These are phyloP conservation scores for Exocentrus adspersus DNA, from an alignment of 2,888 invertebrate genomes.

Conservation along the genomic window DNA sequence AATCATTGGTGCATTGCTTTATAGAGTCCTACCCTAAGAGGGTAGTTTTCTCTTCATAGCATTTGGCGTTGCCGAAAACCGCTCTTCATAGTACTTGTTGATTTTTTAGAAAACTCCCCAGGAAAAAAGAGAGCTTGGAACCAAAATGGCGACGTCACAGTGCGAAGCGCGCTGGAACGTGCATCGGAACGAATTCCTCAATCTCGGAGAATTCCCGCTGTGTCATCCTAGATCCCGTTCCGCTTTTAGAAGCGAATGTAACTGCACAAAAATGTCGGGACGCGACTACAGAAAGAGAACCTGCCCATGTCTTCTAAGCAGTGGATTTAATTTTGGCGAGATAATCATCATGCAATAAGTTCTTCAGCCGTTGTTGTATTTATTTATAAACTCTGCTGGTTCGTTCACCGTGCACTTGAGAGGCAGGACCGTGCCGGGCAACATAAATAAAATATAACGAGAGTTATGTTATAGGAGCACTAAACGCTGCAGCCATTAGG, in stretches of 20 bases:
- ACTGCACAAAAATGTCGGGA: not conserved
- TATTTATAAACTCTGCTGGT: conserved; percentile 20
- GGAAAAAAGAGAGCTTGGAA: too few species aligned
- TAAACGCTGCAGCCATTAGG: not conserved
- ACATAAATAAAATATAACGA: not conserved
- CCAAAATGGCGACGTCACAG: too few species aligned
- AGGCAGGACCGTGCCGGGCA: not conserved
- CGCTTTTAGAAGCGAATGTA: conserved; percentile 4
- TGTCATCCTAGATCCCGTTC: not conserved
- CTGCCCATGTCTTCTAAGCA: not conserved
- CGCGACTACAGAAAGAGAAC: not conserved
- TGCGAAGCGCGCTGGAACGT: too few species aligned
- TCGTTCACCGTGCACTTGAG: conserved; percentile 15
- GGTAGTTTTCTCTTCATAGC: too few species aligned
- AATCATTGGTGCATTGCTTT: too few species aligned
- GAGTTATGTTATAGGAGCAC: not conserved
- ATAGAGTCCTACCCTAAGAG: too few species aligned
- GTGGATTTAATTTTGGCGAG: conserved; percentile 16
- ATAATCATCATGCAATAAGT: conserved; percentile 1
- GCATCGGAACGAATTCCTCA: too few species aligned
- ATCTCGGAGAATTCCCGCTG: too few species aligned
- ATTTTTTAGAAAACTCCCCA: too few species aligned
- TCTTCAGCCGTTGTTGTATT: conserved; percentile 6
- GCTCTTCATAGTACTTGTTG: too few species aligned
- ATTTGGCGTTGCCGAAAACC: too few species aligned